Base-by-base conservation (phyloP, 2,888 invertebrate species). In the Lycia hirtaria region DNA sequence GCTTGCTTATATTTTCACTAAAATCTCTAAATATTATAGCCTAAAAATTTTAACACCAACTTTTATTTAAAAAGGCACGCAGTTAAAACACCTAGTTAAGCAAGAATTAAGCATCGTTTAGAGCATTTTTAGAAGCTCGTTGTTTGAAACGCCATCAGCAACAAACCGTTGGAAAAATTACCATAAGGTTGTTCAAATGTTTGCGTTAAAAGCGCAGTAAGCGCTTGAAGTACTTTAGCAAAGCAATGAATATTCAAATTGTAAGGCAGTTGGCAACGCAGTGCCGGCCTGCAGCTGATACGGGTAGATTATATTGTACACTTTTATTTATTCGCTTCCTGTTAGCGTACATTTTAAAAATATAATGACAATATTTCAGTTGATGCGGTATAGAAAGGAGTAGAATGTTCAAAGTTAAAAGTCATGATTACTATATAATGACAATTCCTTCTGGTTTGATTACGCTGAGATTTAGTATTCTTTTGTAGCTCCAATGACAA, bases 111-210 rank as follows among this genome's bases (percentile, higher is more conserved):
- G 40, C 15, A 40, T 26, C 48, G 19, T 48, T 37, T 15, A 3
- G 26, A 17, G 12, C 47, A 22, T 28, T 47, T 28, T 9, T 20
- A 19, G 47, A 45, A 41, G 4, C 40, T 54, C 49, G 54, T 55
- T 52, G 45, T 47, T 62, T 51, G 51, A 37, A 58, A 60, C 22
- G 56, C 32, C 55, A 63, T 61, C 51, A 60, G 44, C 45, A 51
- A 52, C 59, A 55, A 62, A 59, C 44, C 59, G 41, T 53, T 45
- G 60, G 47, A 56, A 56, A 56, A 49, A 58, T 60, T 57, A 57
- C 22, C 63, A 53, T 55, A 57, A 51, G 26, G 43, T 19, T 49
- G 28, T 22, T 58, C 53, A 51, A 56, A 50, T 56, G 35, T 56
- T 56, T 56, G 44, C 4, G 26, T n/a, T 20, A 9, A 20, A 49